These are phyloP conservation scores for Leptopilina drosophilae DNA, from an alignment of 2,888 invertebrate species.

Conservation along the genomic window DNA sequence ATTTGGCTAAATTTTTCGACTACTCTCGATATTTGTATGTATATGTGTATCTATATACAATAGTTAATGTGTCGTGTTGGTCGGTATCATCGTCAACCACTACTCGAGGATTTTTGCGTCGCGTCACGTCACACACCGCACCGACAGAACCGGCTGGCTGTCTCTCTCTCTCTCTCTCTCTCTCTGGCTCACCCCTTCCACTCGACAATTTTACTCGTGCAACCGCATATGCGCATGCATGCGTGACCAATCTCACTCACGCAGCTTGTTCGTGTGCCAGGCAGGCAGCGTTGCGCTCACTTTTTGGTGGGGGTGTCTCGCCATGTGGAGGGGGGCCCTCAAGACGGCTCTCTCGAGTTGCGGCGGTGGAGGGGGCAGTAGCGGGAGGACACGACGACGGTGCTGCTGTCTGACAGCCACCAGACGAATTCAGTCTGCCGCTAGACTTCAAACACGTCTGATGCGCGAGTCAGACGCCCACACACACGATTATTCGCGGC, in stretches of 20 bases:
- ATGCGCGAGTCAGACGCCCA: constrained; percentile 44
- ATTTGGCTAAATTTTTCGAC: too few species aligned
- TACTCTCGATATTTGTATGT: background rate
- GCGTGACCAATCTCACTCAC: constrained; percentile 33
- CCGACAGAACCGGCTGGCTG: constrained; percentile 40
- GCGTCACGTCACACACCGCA: constrained; percentile 40
- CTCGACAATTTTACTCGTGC: background rate
- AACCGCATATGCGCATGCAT: constrained; percentile 41
- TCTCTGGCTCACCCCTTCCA: constrained; percentile 1
- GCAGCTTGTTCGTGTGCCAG: constrained; percentile 52
- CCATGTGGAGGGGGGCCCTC: constrained; percentile 41
- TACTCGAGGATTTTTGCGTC: constrained; percentile 21
- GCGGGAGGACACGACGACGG: constrained; percentile 49
- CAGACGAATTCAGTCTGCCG: constrained; percentile 74
- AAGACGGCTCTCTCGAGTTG: background rate
- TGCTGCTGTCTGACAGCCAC: constrained; percentile 72
- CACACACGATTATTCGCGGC: constrained; percentile 8
- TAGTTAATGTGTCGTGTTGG: constrained; percentile 3
- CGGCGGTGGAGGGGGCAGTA: constrained; percentile 9
- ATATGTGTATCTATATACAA: background rate
- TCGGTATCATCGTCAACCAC: constrained; percentile 37
- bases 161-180: constrained; percentile 36
- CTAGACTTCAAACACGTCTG: constrained; percentile 66
- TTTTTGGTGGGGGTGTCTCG: constrained; percentile 51
- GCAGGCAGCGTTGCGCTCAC: constrained; percentile 44